Base-by-base conservation (phyloP, 2,888 invertebrate genomes). In the Syrphus vitripennis region DNA sequence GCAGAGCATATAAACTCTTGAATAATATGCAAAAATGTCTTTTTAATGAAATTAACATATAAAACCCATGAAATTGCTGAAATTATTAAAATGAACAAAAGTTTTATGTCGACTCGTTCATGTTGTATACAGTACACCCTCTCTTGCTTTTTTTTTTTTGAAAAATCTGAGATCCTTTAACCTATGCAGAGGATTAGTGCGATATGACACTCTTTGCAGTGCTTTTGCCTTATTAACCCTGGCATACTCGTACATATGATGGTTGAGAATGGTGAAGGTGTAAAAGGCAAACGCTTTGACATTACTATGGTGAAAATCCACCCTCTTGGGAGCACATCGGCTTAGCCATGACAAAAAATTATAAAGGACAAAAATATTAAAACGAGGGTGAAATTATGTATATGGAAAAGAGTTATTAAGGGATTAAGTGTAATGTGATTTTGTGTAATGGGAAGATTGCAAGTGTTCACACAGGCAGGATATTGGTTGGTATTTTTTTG, bases 361-460 rank as follows among this genome's bases (percentile, higher is more conserved):
- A 12, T 48, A 61, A 63, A 24, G 57, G 86, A n/a, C n/a, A n/a
- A 77, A 65, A 82, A 77, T 86, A 82, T 86, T 69, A 78, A 77
- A 86, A 82, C 63, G 86, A 86, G 86, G 78, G 86, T 78, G 72
- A 86, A 86, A 86, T 87, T 87, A 87, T 67, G n/a, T 67, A 34
- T 67, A 50, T 86, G 87, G 86, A 86, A 87, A 86, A 82, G 87
- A 87, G 86, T 87, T 87, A 86, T 87, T 87, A 87, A 86, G 69
- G 86, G 87, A 87, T 87, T 87, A 87, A 77, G 72, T 78, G 86
- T 82, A 87, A 87, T 87, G 87, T 87, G 87, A 87, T 87, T 87
- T 87, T 82, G 78, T 65, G 76, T 84, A 80, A 84, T 87, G 81
- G 78, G 81, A 84, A 87, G 75, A 71, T 69, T 84, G 81, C 87